A percentile compares a stretch with the other conserved stretches of the same genome.
Conservation (phyloP, 2,888 invertebrate genomes). For the Pheosia tremula region DNA sequence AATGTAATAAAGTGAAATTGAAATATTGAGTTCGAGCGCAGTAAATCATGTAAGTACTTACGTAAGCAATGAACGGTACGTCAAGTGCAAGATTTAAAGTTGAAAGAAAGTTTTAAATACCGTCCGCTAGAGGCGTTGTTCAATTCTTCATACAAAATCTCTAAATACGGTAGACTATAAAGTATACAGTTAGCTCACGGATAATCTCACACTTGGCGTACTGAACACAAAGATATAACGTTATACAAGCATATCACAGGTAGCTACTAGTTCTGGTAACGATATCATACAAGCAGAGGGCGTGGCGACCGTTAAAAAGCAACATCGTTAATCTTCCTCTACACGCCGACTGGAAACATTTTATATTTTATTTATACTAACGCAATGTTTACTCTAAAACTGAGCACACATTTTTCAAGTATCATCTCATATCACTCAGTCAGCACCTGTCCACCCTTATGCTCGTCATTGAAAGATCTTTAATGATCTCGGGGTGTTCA, state of each 20-base stretch:
- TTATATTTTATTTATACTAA: slow-evolving; percentile 31
- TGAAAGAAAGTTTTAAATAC: too few species aligned
- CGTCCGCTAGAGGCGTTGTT: too few species aligned
- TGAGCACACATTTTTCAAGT: slow-evolving; percentile 22
- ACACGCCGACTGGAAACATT: slow-evolving; percentile 30
- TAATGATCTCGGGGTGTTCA: neutral
- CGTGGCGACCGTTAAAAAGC: slow-evolving; percentile 21
- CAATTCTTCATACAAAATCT: too few species aligned
- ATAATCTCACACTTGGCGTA: too few species aligned
- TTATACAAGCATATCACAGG: neutral
- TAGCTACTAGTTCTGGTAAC: neutral
- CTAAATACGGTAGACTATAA: too few species aligned
- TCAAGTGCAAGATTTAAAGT: too few species aligned
- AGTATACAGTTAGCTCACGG: too few species aligned
- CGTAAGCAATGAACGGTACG: neutral
- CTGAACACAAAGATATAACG: neutral
- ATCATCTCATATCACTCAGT: neutral
- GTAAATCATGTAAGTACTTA: neutral
- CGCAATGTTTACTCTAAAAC: slow-evolving; percentile 14
- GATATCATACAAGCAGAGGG: slow-evolving; percentile 1
- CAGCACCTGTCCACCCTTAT: neutral
- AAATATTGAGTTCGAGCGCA: neutral
- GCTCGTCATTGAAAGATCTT: neutral
- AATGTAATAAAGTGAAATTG: neutral
- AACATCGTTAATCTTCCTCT: slow-evolving; percentile 39